Conservation (phyloP, 1,140 invertebrate genomes). For the Aplysia californica region DNA sequence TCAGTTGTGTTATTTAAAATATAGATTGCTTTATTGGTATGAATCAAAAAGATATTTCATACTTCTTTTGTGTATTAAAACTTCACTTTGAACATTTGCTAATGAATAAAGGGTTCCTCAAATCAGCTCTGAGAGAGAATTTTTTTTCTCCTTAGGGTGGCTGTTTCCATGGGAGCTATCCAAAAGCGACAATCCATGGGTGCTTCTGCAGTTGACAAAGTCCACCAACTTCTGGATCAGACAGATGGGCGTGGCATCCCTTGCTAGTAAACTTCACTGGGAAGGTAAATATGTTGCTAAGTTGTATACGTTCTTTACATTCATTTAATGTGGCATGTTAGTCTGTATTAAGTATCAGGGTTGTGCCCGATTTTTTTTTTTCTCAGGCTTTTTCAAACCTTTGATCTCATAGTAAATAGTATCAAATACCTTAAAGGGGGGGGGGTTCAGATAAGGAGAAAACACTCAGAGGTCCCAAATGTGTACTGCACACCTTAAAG, state of each 20-base stretch:
- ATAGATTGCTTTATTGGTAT: too few relatives aligned
- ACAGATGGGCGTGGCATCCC: constrained; percentile 35
- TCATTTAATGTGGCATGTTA: background rate
- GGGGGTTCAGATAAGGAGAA: background rate
- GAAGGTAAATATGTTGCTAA: constrained; percentile 29
- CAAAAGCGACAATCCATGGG: constrained; percentile 40
- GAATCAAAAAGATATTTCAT: too few relatives aligned
- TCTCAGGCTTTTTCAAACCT: background rate
- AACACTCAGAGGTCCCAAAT: too few relatives aligned
- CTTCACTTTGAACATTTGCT: too few relatives aligned
- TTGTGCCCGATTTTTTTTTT: background rate
- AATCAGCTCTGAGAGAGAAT: too few relatives aligned
- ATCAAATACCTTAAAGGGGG: too few relatives aligned
- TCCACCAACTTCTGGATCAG: constrained; percentile 30
- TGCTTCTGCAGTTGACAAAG: constrained; percentile 33
- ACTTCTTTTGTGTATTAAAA: too few relatives aligned
- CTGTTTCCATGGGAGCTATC: constrained; percentile 44
- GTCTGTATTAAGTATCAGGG: too few relatives aligned
- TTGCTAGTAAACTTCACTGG: constrained; percentile 37
- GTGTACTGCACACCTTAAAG: too few relatives aligned
- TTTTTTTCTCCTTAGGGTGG: constrained; percentile 24
- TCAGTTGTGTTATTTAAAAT: too few relatives aligned
- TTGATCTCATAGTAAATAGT: background rate
- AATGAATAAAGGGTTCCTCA: too few relatives aligned
- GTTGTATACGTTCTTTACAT: background rate